These are phyloP conservation scores for Heliocidaris tuberculata DNA, from an alignment of 35 echinoderm and acorn worm genomes.

Conservation along the genomic window DNA sequence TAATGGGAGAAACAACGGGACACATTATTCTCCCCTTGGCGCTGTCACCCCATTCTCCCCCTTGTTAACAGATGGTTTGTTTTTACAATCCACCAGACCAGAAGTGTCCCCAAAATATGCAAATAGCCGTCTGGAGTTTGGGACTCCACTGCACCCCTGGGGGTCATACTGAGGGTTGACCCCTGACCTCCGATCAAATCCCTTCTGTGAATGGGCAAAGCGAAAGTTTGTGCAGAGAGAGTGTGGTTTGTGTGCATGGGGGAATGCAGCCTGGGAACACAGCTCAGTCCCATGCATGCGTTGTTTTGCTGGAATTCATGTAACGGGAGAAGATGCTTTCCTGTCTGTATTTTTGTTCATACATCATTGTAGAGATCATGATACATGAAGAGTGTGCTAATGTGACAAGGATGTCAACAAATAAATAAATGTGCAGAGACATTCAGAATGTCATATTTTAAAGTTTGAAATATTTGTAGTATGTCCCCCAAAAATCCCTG, in stretches of 20 bases:
- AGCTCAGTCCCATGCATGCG: not conserved
- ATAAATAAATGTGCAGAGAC: not conserved
- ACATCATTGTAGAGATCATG: not conserved
- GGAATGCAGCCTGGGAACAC: not conserved
- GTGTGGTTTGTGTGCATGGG: not conserved
- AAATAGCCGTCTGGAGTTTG: conserved; percentile 39
- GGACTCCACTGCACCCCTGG: conserved; percentile 42
- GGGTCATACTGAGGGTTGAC: conserved; percentile 34
- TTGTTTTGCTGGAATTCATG: not conserved
- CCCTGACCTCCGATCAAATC: not conserved
- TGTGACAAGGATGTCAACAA: not conserved
- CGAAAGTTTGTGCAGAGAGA: not conserved
- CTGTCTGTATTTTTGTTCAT: not conserved
- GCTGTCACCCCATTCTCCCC: not conserved
- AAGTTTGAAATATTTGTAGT: not conserved
- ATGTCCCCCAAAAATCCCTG: not conserved
- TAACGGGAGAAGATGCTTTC: not conserved
- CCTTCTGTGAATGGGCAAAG: not conserved
- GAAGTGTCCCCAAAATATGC: conserved; percentile 43
- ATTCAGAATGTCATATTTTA: not conserved
- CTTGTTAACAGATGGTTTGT: conserved; percentile 32
- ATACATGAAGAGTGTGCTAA: not conserved
- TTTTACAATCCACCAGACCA: conserved; percentile 30
- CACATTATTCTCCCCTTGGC: conserved; percentile 3
- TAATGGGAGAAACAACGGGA: conserved; percentile 26